These are phyloP conservation scores for Chaetops frenatus DNA, from an alignment of 2,113 vertebrate genomes.

Conservation along the genomic window DNA sequence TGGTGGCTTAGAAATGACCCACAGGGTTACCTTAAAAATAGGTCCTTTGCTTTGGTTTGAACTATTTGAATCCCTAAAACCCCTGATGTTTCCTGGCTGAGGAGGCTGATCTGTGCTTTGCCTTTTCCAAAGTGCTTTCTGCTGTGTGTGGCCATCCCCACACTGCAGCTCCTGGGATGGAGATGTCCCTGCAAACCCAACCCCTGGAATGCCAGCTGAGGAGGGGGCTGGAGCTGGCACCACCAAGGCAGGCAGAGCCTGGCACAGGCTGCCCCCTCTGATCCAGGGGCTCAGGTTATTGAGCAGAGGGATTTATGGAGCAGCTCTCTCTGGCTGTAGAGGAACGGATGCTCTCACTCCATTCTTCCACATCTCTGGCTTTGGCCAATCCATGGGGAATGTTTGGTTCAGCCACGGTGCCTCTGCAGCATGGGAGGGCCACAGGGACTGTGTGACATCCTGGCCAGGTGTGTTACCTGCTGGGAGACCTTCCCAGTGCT, in stretches of 20 bases:
- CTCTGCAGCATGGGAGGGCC: background rate
- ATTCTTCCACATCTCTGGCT: background rate
- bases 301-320: background rate
- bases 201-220: background rate
- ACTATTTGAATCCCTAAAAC: background rate
- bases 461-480: background rate
- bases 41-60: background rate
- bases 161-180: background rate
- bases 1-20: background rate
- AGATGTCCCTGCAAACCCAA: background rate
- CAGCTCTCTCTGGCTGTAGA: too few relatives aligned
- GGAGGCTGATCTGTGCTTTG: background rate
- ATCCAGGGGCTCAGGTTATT: background rate
- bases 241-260: background rate
- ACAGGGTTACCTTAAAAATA: background rate
- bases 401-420: background rate
- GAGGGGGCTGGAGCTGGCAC: background rate
- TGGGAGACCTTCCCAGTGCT: background rate
- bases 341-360: background rate
- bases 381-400: background rate
- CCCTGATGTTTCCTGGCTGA: background rate
- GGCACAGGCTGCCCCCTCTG: background rate
- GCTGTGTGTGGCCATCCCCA: accelerated
- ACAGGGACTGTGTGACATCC: background rate
- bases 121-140: background rate